Percentiles rank a stretch among this genome's conserved stretches.
Conservation (phyloP, 2,888 invertebrate species). For the Omphaloscelis lunosa region DNA sequence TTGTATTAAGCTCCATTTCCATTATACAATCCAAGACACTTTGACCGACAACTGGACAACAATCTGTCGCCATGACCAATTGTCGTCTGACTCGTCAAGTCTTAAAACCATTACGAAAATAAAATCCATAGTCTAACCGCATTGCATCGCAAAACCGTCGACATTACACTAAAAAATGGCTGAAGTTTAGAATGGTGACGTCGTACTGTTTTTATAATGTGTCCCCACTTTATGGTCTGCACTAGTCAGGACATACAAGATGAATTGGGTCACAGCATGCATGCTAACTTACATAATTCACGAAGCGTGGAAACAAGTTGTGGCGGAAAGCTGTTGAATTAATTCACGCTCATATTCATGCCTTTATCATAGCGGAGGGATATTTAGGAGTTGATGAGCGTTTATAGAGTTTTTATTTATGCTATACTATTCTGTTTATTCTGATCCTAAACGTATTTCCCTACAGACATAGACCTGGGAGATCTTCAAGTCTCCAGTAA, state of each 20-base stretch:
- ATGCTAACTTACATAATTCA: slow-evolving; percentile 10
- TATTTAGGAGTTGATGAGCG: not conserved
- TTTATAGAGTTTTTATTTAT: too few relatives aligned
- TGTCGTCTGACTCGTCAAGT: too few relatives aligned
- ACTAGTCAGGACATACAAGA: not conserved
- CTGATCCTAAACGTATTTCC: too few relatives aligned
- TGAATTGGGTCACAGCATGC: slow-evolving; percentile 32
- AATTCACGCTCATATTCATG: slow-evolving; percentile 33
- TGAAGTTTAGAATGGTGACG: not conserved
- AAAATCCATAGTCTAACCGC: not conserved
- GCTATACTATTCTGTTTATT: too few relatives aligned
- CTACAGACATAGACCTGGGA: too few relatives aligned
- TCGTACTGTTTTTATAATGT: slow-evolving; percentile 21
- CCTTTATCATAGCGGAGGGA: not conserved
- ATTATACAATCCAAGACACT: not conserved
- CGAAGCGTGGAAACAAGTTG: slow-evolving; percentile 8
- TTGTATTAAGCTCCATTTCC: not conserved
- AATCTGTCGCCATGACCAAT: not conserved
- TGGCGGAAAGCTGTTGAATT: slow-evolving; percentile 24
- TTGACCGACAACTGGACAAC: not conserved
- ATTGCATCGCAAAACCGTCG: not conserved
- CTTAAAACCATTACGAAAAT: not conserved
- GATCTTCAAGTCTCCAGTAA: too few relatives aligned
- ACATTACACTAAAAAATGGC: not conserved
- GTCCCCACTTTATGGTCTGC: not conserved